Evolutionary conservation across 2,113 vertebrate species (phyloP), one percentile per base, ranked within the genome.

Genomic region (Oryzias javanicus): DNA sequence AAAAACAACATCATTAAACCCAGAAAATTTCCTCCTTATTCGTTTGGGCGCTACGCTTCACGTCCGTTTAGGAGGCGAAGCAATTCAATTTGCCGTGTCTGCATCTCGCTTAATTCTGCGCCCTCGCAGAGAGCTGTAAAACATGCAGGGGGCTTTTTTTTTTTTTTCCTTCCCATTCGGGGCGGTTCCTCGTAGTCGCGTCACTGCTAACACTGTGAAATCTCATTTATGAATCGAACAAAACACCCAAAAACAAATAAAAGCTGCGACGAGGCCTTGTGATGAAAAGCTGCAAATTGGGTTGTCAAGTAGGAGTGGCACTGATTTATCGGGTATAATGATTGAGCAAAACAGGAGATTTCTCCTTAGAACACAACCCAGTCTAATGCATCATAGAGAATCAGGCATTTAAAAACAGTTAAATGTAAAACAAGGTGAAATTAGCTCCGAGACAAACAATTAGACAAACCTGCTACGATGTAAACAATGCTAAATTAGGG

Each of bases 71-170:
- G 81, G 63, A 70, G 70, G 74, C 79, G 85, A 87, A 89, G 87
- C 87, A 84, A 89, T 90, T 89, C 83, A 88, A 89, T 91, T 89
- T 88, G 85, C 77, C 29, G 47, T 64, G 82, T 88, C 84, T 87
- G 81, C 79, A 79, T 88, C 82, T 49, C 18, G 24, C 77, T 78
- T 85, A 79, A 89, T 86, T 89, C 80, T 1, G 59, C 63, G 19
- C 68, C 74, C 76, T 86, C 75, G 83, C 66, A 1, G 45, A 72
- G 83, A 84, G 85, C 86, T 78, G 85, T 68, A 70, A 79, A 81
- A 68, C 81, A 61, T 14, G 47, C 67, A 72, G 40, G 71, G 79
- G 73, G 40, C 64, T 73, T 66, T 67, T 6, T 19, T 64, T 73
- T 66, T 67, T 6, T 46, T 73, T 57, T 56, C 41, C 22, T 22